Conservation (phyloP, 2,113 vertebrate species). For the Chiloscyllium plagiosum region DNA sequence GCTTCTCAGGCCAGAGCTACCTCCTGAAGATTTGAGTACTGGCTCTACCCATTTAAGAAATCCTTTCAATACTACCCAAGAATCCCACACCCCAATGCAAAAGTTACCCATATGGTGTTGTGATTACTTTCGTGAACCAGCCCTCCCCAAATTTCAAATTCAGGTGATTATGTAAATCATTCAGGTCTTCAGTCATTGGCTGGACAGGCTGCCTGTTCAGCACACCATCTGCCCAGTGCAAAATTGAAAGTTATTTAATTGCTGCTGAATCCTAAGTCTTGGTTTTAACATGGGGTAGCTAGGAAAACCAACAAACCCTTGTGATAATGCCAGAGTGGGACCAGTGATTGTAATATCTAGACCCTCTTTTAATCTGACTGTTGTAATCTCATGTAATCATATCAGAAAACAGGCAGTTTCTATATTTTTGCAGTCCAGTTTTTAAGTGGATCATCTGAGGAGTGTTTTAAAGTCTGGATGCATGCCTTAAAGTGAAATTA, state of each 20-base stretch:
- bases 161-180: background rate
- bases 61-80: background rate
- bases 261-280: background rate
- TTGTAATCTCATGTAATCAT: background rate
- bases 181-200: background rate
- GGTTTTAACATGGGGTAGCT: background rate
- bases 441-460: background rate
- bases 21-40: background rate
- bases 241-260: background rate
- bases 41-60: background rate
- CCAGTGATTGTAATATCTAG: background rate
- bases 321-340: background rate
- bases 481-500: background rate
- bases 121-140: background rate
- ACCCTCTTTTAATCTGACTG: background rate
- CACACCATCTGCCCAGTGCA: background rate
- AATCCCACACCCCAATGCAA: background rate
- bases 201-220: background rate
- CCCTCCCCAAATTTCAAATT: background rate
- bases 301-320: background rate
- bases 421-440: too few relatives aligned
- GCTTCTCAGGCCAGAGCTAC: background rate
- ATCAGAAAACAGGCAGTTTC: background rate
- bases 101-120: background rate
- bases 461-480: background rate